A percentile compares a stretch with the other conserved stretches of the same genome.
Evolutionary conservation across 2,113 vertebrate genomes (phyloP).

Genomic region (Tachuris rubrigastra): DNA sequence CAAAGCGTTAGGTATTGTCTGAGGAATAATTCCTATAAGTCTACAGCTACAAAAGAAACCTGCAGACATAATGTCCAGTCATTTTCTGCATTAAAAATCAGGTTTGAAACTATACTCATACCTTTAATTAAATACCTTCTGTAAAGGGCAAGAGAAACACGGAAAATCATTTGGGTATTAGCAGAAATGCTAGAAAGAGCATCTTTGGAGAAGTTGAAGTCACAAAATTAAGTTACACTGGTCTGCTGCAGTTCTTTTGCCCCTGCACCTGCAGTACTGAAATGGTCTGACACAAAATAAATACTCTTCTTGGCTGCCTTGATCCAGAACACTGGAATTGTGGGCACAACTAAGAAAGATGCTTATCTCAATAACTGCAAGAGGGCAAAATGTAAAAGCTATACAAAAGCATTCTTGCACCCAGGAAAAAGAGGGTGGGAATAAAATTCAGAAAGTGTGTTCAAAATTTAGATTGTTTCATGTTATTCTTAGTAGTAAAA

Average conservation of each 20-base stretch:
- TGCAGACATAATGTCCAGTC: neutral
- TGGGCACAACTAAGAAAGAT: neutral
- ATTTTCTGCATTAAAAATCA: neutral
- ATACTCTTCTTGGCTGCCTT: neutral
- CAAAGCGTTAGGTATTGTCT: neutral
- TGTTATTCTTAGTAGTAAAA: neutral
- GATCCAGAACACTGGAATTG: neutral
- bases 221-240: neutral
- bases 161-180: neutral
- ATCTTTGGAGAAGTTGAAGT: neutral
- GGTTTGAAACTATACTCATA: neutral
- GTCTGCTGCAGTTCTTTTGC: neutral
- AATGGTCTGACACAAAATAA: neutral
- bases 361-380: neutral
- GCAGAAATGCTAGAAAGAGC: neutral
- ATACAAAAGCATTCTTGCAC: neutral
- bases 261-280: neutral
- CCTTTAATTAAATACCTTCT: neutral
- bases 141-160: neutral
- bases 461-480: neutral
- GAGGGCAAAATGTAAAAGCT: neutral
- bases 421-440: neutral
- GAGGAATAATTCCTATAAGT: neutral
- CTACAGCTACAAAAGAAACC: neutral
- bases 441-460: neutral